A percentile compares a stretch with the other conserved stretches of the same genome.
Conservation (phyloP, 2,888 invertebrate species). For the Mongoloraphidia duomilia region DNA sequence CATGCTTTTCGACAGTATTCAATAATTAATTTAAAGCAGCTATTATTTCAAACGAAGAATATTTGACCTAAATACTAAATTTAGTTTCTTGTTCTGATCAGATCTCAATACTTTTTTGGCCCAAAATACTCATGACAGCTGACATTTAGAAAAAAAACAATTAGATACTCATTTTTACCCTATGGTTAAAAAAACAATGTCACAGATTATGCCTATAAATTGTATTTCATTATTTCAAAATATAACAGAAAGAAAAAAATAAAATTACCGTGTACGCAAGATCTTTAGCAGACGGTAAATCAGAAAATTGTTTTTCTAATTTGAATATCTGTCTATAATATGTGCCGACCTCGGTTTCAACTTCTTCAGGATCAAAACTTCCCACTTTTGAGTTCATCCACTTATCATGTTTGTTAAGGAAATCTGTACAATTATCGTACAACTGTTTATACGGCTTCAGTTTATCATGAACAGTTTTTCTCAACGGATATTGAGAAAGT, state of each 20-base stretch:
- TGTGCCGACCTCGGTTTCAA: slow-evolving; percentile 62
- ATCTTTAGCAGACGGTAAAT: slow-evolving; percentile 55
- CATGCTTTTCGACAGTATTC: too few relatives aligned
- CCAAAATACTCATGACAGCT: too few relatives aligned
- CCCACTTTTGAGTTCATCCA: slow-evolving; percentile 83
- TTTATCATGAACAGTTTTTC: slow-evolving; percentile 64
- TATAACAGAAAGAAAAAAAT: slow-evolving; percentile 1
- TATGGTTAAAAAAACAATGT: too few relatives aligned
- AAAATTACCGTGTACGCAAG: slow-evolving; percentile 46
- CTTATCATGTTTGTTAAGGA: slow-evolving; percentile 60
- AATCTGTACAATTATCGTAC: slow-evolving; percentile 80
- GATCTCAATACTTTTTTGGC: too few relatives aligned
- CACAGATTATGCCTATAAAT: too few relatives aligned
- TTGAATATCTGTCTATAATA: slow-evolving; percentile 67
- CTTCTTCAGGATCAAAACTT: slow-evolving; percentile 73
- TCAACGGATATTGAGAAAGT: slow-evolving; percentile 71
- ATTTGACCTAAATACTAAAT: too few relatives aligned
- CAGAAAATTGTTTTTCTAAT: slow-evolving; percentile 73
- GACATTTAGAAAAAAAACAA: too few relatives aligned
- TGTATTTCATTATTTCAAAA: too few relatives aligned
- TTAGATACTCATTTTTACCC: too few relatives aligned
- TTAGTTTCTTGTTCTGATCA: too few relatives aligned
- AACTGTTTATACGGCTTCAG: slow-evolving; percentile 74
- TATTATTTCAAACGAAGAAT: too few relatives aligned
- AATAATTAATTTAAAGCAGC: too few relatives aligned